Percentiles rank a stretch among this genome's conserved stretches.
These are phyloP conservation scores for Pseudomyrmex sp. DNA, from an alignment of 1,140 invertebrate genomes.

Conservation along the genomic window DNA sequence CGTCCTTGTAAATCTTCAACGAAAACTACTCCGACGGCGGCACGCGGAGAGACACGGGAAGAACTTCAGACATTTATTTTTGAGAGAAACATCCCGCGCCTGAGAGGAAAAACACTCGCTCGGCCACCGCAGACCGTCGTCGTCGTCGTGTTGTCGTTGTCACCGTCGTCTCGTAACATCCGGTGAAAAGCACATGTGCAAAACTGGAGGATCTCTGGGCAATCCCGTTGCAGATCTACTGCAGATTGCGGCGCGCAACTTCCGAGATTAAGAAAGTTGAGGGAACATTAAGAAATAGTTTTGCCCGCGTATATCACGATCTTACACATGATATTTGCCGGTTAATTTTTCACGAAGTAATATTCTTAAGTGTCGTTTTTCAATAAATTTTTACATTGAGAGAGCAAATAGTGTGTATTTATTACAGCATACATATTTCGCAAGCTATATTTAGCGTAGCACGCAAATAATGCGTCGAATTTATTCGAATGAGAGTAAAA, in stretches of 20 bases:
- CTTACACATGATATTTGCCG: not conserved
- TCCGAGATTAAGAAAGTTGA: conserved; percentile 38
- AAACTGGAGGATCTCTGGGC: not conserved
- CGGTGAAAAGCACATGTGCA: conserved; percentile 52
- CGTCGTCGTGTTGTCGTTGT: not conserved
- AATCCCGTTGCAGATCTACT: conserved; percentile 28
- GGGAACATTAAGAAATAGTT: conserved; percentile 33
- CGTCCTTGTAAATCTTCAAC: conserved; percentile 55
- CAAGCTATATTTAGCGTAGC: too few species aligned
- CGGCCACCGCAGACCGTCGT: not conserved
- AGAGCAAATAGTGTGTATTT: too few species aligned
- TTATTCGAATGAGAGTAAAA: not conserved
- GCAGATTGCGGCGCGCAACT: conserved; percentile 25
- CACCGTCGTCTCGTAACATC: conserved; percentile 34
- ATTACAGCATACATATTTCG: too few species aligned
- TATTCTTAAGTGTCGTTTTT: too few species aligned
- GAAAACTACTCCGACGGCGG: conserved; percentile 53
- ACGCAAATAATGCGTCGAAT: not conserved
- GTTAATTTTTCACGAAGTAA: not conserved
- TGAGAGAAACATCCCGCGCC: conserved; percentile 37
- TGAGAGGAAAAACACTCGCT: conserved; percentile 3
- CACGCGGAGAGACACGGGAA: conserved; percentile 15
- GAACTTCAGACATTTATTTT: conserved; percentile 61
- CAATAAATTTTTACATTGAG: too few species aligned
- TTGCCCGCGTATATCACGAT: conserved; percentile 14